phyloP scores from a whole-genome alignment of 2,113 vertebrate genomes.

The Thinocorus orbignyianus region DNA sequence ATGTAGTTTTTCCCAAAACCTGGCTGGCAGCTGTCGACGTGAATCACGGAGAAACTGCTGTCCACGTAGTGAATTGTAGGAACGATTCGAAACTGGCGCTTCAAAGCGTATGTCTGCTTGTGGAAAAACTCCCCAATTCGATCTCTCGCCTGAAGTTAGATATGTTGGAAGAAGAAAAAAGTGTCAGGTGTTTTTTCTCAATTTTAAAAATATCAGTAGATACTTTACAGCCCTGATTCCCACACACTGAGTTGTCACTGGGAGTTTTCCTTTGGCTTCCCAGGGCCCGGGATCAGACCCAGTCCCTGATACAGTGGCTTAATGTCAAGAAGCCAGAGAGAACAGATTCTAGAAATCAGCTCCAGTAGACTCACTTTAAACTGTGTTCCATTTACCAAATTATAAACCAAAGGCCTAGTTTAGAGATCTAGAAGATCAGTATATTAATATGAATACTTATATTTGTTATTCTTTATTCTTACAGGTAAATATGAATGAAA shows the following conservation, averaged over 20 bases:
- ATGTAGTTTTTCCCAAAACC: constrained; percentile 76
- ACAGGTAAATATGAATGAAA: background rate
- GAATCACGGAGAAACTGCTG: constrained; percentile 67
- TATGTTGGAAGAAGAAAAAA: background rate
- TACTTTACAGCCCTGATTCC: background rate
- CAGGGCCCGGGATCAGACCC: background rate
- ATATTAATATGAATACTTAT: background rate
- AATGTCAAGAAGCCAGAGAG: background rate
- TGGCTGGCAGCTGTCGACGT: constrained; percentile 71
- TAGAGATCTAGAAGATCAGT: background rate
- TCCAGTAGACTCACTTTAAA: background rate
- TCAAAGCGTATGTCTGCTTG: constrained; percentile 1
- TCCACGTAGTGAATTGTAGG: constrained; percentile 70
- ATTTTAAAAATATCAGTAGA: background rate
- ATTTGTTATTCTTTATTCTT: background rate
- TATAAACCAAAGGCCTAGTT: background rate
- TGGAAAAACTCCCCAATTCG: constrained; percentile 69
- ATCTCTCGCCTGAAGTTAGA: constrained; percentile 67
- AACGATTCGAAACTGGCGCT: background rate
- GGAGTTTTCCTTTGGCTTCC: background rate
- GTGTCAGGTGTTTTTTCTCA: fast-evolving
- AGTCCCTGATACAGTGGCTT: background rate
- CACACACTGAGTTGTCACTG: background rate
- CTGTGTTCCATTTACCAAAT: background rate
- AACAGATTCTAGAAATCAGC: background rate